A percentile compares a stretch with the other conserved stretches of the same genome.
Evolutionary conservation across 2,888 invertebrate genomes (phyloP).

Genomic region (Drosophila recens): DNA sequence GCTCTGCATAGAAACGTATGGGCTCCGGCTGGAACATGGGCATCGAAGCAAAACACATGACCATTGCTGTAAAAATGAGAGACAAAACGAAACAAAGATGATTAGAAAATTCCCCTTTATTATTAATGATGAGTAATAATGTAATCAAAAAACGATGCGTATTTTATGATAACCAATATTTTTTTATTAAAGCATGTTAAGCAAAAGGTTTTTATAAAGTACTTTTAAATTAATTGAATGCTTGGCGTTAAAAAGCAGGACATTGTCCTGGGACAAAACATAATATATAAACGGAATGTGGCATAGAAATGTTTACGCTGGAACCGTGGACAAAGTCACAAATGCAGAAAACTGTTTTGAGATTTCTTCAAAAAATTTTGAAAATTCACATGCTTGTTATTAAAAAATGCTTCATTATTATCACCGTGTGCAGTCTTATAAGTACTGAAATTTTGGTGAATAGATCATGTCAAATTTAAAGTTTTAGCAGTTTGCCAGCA

Average conservation of each 20-base stretch:
- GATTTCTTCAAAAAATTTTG: slow-evolving; percentile 1
- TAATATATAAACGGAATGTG: too few species aligned
- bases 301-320: too few species aligned
- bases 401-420: slow-evolving; percentile 5
- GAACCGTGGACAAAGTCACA: slow-evolving; percentile 22
- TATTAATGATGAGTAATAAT: background rate
- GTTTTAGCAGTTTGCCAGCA: slow-evolving; percentile 47
- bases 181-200: too few species aligned
- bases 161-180: too few species aligned
- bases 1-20: slow-evolving; percentile 55
- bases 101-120: slow-evolving; percentile 13
- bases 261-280: too few species aligned
- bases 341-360: background rate
- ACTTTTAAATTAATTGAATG: too few species aligned
- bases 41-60: slow-evolving; percentile 37
- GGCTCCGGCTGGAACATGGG: slow-evolving; percentile 49
- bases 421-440: slow-evolving; percentile 36
- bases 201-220: too few species aligned
- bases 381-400: slow-evolving; percentile 34
- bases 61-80: slow-evolving; percentile 43
- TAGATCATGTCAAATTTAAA: slow-evolving; percentile 10
- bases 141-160: too few species aligned
- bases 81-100: slow-evolving; percentile 34
- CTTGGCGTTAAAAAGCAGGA: too few species aligned
- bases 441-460: slow-evolving; percentile 11